Percentiles rank a stretch among this genome's conserved stretches.
phyloP scores from a whole-genome alignment of 2,888 invertebrate species.

The Melanotus villosus region DNA sequence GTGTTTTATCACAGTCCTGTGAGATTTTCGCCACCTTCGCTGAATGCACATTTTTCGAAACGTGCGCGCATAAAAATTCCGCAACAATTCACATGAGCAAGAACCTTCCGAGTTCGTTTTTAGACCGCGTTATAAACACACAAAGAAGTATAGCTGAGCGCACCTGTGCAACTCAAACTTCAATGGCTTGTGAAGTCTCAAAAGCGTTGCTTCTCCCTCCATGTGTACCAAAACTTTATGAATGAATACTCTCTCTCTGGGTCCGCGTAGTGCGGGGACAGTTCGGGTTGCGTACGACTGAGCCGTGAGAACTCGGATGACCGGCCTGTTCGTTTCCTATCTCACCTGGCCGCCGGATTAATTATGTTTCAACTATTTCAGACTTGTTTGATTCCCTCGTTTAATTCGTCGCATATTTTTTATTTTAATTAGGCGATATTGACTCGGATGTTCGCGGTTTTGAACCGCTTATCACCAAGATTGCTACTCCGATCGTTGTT shows the following conservation, averaged over 20 bases:
- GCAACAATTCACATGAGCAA: neutral
- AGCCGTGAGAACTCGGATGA: conserved; percentile 53
- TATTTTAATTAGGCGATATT: conserved; percentile 40
- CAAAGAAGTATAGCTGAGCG: conserved; percentile 50
- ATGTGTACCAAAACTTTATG: conserved; percentile 65
- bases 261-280: conserved; percentile 49
- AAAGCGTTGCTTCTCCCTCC: conserved; percentile 61
- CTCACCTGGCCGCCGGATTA: conserved; percentile 49
- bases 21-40: neutral
- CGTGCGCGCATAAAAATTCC: neutral
- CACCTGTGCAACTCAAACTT: conserved; percentile 58
- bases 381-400: conserved; percentile 13
- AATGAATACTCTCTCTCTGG: conserved; percentile 70
- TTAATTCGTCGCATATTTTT: conserved; percentile 23
- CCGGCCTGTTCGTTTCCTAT: conserved; percentile 43
- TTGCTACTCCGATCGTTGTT: conserved; percentile 5
- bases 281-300: conserved; percentile 21
- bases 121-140: conserved; percentile 29
- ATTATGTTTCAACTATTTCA: conserved; percentile 41
- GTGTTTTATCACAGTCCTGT: conserved; percentile 25
- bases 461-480: conserved; percentile 16
- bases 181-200: conserved; percentile 56
- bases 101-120: conserved; percentile 21
- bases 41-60: neutral
- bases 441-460: conserved; percentile 40